Evolutionary conservation across 2,888 invertebrate species (phyloP).

Genomic region (Plebejus anna): DNA sequence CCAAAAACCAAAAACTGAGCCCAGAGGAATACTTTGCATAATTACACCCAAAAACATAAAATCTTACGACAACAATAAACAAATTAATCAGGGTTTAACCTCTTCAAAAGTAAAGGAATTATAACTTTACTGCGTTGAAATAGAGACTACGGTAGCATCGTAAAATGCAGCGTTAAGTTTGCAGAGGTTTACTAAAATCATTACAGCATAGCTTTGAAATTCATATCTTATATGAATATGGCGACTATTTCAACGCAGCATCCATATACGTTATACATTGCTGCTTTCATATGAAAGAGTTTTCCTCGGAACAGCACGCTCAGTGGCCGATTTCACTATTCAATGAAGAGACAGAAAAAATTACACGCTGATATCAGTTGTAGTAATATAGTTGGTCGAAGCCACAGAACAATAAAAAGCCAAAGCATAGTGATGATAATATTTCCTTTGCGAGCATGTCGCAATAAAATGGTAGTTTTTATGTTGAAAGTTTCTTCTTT

Average conservation of each 20-base stretch:
- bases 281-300: neutral
- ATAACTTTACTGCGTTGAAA: conserved; percentile 34
- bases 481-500: too few relatives aligned
- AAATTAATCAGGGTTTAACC: conserved; percentile 37
- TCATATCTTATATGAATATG: conserved; percentile 24
- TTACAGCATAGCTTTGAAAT: conserved; percentile 41
- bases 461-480: too few relatives aligned
- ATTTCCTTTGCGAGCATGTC: too few relatives aligned
- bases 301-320: neutral
- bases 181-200: conserved; percentile 44
- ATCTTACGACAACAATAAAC: conserved; percentile 70
- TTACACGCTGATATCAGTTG: too few relatives aligned
- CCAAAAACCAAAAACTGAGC: conserved; percentile 71
- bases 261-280: conserved; percentile 35
- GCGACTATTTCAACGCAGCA: neutral
- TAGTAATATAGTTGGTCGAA: neutral
- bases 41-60: conserved; percentile 67
- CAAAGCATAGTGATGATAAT: too few relatives aligned
- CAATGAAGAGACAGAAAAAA: too few relatives aligned
- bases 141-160: conserved; percentile 35
- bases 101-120: neutral
- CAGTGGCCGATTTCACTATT: too few relatives aligned
- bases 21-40: conserved; percentile 74
- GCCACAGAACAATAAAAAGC: too few relatives aligned
- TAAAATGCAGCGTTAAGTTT: conserved; percentile 40